phyloP scores from a whole-genome alignment of 2,888 invertebrate species.

The Macrophya annulata region DNA sequence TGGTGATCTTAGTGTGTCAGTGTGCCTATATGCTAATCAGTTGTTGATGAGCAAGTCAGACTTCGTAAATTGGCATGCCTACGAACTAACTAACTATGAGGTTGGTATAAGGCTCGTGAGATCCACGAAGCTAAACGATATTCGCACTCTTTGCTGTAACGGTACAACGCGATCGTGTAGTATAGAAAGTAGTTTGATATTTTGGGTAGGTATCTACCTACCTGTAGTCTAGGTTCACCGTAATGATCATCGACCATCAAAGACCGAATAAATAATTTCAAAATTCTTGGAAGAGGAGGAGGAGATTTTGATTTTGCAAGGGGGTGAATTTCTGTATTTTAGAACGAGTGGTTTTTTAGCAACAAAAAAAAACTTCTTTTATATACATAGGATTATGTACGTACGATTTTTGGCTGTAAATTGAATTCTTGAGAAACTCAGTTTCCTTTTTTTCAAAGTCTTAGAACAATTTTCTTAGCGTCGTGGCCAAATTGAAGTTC shows the following conservation, averaged over 20 bases:
- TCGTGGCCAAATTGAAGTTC: too few relatives aligned
- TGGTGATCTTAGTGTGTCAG: slow-evolving; percentile 75
- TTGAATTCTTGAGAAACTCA: not conserved
- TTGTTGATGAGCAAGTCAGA: slow-evolving; percentile 62
- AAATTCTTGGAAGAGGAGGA: not conserved
- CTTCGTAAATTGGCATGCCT: slow-evolving; percentile 64
- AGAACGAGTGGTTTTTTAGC: not conserved
- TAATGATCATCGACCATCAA: not conserved
- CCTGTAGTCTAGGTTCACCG: not conserved
- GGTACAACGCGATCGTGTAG: slow-evolving; percentile 61
- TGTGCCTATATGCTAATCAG: slow-evolving; percentile 77
- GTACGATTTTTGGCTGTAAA: not conserved
- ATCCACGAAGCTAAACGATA: slow-evolving; percentile 25
- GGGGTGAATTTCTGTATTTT: not conserved
- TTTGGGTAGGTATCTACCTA: slow-evolving; percentile 58
- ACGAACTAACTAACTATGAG: not conserved
- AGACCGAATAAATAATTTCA: slow-evolving; percentile 14
- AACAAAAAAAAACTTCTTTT: not conserved
- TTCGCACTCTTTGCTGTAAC: slow-evolving; percentile 60
- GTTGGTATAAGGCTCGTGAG: not conserved
- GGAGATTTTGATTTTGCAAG: not conserved
- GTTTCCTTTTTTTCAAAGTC: not conserved
- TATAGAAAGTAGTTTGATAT: slow-evolving; percentile 73
- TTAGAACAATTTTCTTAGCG: not conserved
- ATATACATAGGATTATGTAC: too few relatives aligned